Base-by-base conservation (phyloP, 2,113 vertebrate species). In the Corythornis madagascariensis region DNA sequence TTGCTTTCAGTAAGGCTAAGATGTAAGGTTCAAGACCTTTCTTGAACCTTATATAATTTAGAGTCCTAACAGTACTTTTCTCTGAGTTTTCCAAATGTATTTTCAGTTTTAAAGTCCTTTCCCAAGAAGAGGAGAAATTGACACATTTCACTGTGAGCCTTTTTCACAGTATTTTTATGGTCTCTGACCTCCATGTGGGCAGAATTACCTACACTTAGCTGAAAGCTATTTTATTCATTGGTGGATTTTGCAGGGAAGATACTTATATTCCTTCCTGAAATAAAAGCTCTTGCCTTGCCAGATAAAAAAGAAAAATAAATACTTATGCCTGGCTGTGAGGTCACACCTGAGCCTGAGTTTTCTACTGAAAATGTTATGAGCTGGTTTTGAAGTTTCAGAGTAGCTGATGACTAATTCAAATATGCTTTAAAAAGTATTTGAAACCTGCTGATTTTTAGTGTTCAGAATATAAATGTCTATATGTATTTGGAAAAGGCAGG, bases 181-280 rank as follows among this genome's bases (percentile, higher is more conserved):
- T 83, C 63, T 89, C 59, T 79, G 61, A 69, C 64, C 26, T 64
- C 63, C 35, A 2, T 7, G 16, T 13, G 50, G 25, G 42, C 65
- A 70, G 78, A 80, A 65, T 90, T 70, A 75, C 40, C 16, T 21
- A 45, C 71, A 72, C 24, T 67, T 67, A 31, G 17, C 59, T 82
- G 69, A 38, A 89, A 77, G 73, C 21, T 42, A 74, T 90, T 79
- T 78, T 73, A 86, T 69, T 88, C 57, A 52, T 22, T 15, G 59
- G n/a, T 61, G 55, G 61, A 64, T 73, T 94, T 93, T 88, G 33
- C 72, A 63, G 77, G 53, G 55, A 93, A 90, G 55, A 40, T n/a
- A 33, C 14, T 65, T 76, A 10, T 1, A 72, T 45, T 72, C 69
- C 72, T 57, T 80, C 33, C 43, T 70, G 86, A 77, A 90, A 80